Percentiles rank a stretch among this genome's conserved stretches.
These are phyloP conservation scores for Andrena bucephala DNA, from an alignment of 2,888 invertebrate species.

Conservation along the genomic window DNA sequence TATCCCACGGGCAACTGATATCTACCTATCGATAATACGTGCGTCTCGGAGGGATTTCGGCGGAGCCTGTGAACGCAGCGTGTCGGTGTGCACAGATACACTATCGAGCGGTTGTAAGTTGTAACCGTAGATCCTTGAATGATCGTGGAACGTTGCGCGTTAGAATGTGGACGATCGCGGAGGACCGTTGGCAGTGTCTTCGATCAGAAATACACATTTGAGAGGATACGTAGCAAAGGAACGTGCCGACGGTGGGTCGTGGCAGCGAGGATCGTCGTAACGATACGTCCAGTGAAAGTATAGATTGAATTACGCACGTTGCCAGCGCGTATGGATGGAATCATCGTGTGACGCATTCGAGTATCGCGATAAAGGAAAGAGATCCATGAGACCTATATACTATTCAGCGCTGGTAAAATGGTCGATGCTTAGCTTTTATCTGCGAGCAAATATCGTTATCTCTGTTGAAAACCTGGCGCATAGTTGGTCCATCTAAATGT, in stretches of 20 bases:
- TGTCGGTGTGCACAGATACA: background rate
- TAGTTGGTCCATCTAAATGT: constrained; percentile 22
- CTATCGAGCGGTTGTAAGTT: background rate
- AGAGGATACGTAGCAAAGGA: background rate
- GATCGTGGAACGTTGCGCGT: background rate
- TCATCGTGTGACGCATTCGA: constrained; percentile 64
- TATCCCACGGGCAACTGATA: background rate
- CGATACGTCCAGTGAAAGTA: constrained; percentile 62
- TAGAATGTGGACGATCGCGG: background rate
- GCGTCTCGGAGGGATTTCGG: too few relatives aligned
- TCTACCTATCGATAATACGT: background rate
- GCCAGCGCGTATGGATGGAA: constrained; percentile 39
- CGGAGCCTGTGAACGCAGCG: background rate
- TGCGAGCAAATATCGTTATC: constrained; percentile 29
- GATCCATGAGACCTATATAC: background rate
- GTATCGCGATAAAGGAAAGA: constrained; percentile 50
- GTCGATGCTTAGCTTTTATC: constrained; percentile 13
- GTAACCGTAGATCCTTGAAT: background rate
- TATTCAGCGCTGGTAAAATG: background rate
- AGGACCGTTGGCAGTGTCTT: background rate
- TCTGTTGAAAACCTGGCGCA: background rate
- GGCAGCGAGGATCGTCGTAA: constrained; percentile 4
- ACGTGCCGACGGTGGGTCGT: background rate
- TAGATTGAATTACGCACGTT: constrained; percentile 41
- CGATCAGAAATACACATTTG: background rate